phyloP scores from a whole-genome alignment of 1,140 invertebrate genomes.

The Formica exsecta region DNA sequence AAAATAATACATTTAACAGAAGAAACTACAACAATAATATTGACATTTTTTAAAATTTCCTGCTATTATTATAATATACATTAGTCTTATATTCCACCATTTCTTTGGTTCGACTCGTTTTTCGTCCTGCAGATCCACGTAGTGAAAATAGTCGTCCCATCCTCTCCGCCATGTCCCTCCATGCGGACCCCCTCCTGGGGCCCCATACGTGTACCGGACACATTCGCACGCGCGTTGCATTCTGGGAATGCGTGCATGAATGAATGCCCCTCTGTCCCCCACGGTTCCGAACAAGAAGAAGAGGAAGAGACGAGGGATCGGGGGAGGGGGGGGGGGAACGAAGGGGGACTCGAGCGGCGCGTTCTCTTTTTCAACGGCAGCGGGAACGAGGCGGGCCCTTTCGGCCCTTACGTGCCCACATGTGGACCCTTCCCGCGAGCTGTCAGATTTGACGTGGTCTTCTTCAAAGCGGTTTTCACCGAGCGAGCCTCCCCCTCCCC shows the following conservation, averaged over 20 bases:
- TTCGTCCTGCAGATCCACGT: background rate
- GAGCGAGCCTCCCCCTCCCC: slow-evolving; percentile 53
- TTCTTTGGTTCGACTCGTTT: background rate
- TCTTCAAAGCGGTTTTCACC: slow-evolving; percentile 77
- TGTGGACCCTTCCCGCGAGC: slow-evolving; percentile 72
- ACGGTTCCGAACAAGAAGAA: slow-evolving; percentile 58
- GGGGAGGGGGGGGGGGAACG: slow-evolving; percentile 6
- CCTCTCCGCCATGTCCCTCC: slow-evolving; percentile 57
- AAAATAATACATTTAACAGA: background rate
- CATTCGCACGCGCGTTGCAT: slow-evolving; percentile 64
- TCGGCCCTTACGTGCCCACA: slow-evolving; percentile 67
- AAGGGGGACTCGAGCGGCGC: slow-evolving; percentile 53
- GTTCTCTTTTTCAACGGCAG: slow-evolving; percentile 75
- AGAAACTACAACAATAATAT: background rate
- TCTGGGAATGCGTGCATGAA: slow-evolving; percentile 84
- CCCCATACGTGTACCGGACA: slow-evolving; percentile 58
- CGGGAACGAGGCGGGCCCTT: slow-evolving; percentile 72
- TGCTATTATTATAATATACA: background rate
- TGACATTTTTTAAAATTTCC: background rate
- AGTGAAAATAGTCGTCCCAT: slow-evolving; percentile 17
- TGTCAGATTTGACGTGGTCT: slow-evolving; percentile 80
- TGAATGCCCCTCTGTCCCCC: slow-evolving; percentile 81
- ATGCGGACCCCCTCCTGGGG: background rate
- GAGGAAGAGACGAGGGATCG: slow-evolving; percentile 44
- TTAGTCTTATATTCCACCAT: background rate